These are phyloP conservation scores for Aphodius sticticus DNA, from an alignment of 2,888 invertebrate genomes.

Conservation along the genomic window DNA sequence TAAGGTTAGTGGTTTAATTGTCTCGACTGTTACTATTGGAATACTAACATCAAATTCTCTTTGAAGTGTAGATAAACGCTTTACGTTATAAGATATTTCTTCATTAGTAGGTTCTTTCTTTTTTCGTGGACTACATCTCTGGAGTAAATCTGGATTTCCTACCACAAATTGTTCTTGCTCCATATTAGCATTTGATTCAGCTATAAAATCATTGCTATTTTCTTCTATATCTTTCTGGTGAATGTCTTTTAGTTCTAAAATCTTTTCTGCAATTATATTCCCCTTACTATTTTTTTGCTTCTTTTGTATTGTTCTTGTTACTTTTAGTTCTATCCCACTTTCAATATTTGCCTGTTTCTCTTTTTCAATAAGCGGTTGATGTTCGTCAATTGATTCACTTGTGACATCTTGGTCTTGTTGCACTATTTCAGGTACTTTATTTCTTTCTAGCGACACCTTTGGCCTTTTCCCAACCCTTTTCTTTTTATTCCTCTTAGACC, in stretches of 20 bases:
- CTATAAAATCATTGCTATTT: not conserved
- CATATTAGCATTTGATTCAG: not conserved
- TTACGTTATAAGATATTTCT: not conserved
- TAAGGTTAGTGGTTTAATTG: not conserved
- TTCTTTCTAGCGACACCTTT: not conserved
- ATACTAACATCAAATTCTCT: no score
- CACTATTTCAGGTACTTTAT: not conserved
- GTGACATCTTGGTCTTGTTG: not conserved
- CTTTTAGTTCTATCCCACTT: not conserved
- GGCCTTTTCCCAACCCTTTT: not conserved
- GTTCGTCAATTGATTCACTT: not conserved
- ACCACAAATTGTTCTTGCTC: not conserved
- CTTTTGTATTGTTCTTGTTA: not conserved
- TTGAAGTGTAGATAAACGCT: no score
- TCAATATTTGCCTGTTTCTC: not conserved
- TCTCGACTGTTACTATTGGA: not conserved
- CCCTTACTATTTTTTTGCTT: not conserved
- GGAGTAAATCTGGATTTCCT: not conserved
- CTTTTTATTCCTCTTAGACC: not conserved
- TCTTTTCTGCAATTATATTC: not conserved
- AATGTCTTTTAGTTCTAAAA: not conserved
- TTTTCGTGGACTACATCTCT: not conserved
- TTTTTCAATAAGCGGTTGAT: not conserved
- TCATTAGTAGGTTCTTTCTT: not conserved
- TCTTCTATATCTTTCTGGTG: not conserved